These are phyloP conservation scores for Characodon lateralis DNA, from an alignment of 2,797 vertebrate species.

Conservation along the genomic window DNA sequence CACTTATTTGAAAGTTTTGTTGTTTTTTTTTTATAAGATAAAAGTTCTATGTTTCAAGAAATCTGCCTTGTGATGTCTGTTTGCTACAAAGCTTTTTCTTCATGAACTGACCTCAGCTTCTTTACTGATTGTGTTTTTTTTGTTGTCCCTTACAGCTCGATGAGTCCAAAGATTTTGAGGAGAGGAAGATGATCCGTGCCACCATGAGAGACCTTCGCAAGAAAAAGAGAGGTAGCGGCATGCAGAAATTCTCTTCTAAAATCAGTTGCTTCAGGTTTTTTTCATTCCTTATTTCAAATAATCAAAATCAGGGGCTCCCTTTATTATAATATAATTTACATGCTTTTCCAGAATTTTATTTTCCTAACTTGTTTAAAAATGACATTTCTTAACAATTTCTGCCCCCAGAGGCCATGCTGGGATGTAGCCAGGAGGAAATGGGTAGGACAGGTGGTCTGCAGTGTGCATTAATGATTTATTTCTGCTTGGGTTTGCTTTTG, in stretches of 20 bases:
- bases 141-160: conserved; percentile 85
- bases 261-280: neutral
- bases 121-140: conserved; percentile 23
- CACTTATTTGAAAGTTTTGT: neutral
- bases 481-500: conserved; percentile 56
- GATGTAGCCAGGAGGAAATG: conserved; percentile 80
- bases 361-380: conserved; percentile 14
- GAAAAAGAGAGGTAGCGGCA: conserved; percentile 90
- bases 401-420: conserved; percentile 80
- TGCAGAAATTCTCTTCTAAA: neutral
- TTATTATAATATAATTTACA: neutral
- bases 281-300: conserved; percentile 7
- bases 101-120: neutral
- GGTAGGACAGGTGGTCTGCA: conserved; percentile 74
- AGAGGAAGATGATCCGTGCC: conserved; percentile 91
- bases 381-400: conserved; percentile 29
- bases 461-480: conserved; percentile 50
- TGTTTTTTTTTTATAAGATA: too few relatives aligned
- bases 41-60: neutral
- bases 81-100: neutral
- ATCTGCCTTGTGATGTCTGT: too few relatives aligned
- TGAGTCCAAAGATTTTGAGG: conserved; percentile 90
- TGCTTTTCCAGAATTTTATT: neutral
- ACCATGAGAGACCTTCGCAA: conserved; percentile 97
- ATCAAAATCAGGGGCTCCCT: neutral